Evolutionary conservation across 2,797 vertebrate species (phyloP), one percentile per base, ranked within the genome.

Genomic region (Enteromius viviparus): DNA sequence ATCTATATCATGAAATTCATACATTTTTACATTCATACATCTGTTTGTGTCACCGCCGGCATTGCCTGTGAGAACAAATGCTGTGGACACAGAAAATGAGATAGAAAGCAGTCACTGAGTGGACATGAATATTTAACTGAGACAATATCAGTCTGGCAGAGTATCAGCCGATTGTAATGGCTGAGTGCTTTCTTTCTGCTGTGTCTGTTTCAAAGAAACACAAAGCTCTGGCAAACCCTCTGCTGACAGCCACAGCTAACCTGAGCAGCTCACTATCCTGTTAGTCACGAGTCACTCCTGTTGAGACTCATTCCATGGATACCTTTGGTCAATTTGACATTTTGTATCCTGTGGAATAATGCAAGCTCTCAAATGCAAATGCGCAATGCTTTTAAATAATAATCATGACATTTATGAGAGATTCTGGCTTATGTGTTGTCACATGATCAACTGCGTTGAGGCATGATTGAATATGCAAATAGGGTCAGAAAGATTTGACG

Each of bases 261-360:
- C 34, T 76, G 29, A 51, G 32, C 34, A 12, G 45, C 47, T 71
- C 75, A 49, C 66, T 21, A 23, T 82, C 42, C 19, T 76, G 34
- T 78, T 76, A 76, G 21, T 85, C 78, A 70, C 17, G 2, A 32
- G n/a, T 42, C 53, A 82, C 34, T 66, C 53, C 29, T 62, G 71
- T 66, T 32, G 23, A 45, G 74, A 79, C 78, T 78, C 60, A 79
- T 84, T 87, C 65, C 71, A 29, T 68, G 45, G 42, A 86, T 86
- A 74, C 81, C 62, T 85, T 64, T 79, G 60, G 72, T 37, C 55
- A 75, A 79, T 71, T 45, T 12, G 53, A 76, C 62, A 51, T 55
- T 65, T 29, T n/a, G 32, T 17, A 9, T 55, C 17, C 29, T 76
- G 62, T 45, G n/a, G 21, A 32, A 42, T 11, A 23, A 32, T 40